Base-by-base conservation (phyloP, 2,797 vertebrate genomes). In the Thaleichthys pacificus region DNA sequence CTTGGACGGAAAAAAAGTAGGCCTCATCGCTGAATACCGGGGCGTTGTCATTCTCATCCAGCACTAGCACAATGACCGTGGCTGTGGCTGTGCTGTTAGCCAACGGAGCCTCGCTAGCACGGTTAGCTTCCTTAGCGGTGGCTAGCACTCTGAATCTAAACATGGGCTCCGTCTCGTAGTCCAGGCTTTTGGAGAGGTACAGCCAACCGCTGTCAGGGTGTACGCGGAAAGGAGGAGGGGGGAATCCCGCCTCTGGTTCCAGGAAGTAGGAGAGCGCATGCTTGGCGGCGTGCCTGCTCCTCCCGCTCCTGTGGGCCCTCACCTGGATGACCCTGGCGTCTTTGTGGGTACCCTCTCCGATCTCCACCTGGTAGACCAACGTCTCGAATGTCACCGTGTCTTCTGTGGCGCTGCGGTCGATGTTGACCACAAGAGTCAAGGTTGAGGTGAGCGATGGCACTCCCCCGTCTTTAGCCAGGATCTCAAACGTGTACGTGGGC, bases 1-100 rank as follows among this genome's bases (percentile, higher is more conserved):
- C 97, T 17, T 93, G 88, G 7, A 95, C 76, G 11, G 93, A 94
- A 85, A 96, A 93, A 88, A 96, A 97, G 90, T 95, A 93, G 26
- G 67, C 82, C 11, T 92, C 84, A 0, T 3, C 89, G 78, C 79
- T 75, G 86, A 99, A 97, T 62, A 85, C 35, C 0, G 97, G 97
- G 35, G 89, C 74, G 60, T 97, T 95, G 84, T 99, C 97, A 26
- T 99, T 98, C 87, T 96, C 89, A 84, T 99, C 97, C 85, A 95
- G 84, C 62, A 98, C 92, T 26, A 88, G 91, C 69, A 97, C 91
- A 3, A 87, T 89, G 19, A 98, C 88, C 0, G 87, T 90, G 11
- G 96, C 87, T 68, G 91, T 93, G n/a, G 91, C 93, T 0, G 89
- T 95, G 74, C 80, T 66, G 24, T 81, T 74, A 3, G 32, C 24